These are phyloP conservation scores for Cromileptes altivelis DNA, from an alignment of 2,113 vertebrate genomes.

Conservation along the genomic window DNA sequence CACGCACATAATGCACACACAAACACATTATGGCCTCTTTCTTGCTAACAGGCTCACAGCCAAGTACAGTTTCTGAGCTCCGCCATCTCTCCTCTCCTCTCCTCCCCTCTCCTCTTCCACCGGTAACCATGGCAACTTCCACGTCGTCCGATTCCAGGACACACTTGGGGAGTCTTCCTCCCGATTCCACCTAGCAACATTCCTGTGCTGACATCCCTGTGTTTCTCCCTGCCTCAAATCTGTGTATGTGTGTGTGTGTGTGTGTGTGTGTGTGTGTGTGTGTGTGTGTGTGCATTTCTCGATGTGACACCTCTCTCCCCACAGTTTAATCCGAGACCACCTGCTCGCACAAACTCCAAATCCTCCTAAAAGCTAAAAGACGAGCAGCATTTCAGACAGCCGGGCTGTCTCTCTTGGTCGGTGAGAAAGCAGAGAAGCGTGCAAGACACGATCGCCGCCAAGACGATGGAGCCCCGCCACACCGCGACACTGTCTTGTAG, in stretches of 20 bases:
- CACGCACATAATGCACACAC: conserved; percentile 21
- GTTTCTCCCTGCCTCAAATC: conserved; percentile 28
- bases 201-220: conserved; percentile 51
- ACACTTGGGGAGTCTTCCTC: conserved; percentile 66
- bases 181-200: conserved; percentile 68
- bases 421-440: conserved; percentile 23
- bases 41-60: conserved; percentile 37
- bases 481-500: conserved; percentile 45
- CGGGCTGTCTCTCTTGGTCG: conserved; percentile 43
- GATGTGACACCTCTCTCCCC: conserved; percentile 29
- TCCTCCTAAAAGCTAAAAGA: conserved; percentile 57
- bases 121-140: conserved; percentile 79
- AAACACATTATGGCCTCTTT: conserved; percentile 34
- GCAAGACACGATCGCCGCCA: conserved; percentile 37
- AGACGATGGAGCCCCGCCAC: conserved; percentile 20
- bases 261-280: not conserved
- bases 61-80: conserved; percentile 62
- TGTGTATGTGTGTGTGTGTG: not conserved
- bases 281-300: not conserved
- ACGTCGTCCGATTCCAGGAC: conserved; percentile 76
- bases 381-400: conserved; percentile 31
- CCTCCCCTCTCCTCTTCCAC: conserved; percentile 50
- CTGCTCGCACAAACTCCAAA: conserved; percentile 58
- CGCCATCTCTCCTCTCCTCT: conserved; percentile 43
- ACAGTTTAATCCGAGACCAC: conserved; percentile 62